phyloP scores from a whole-genome alignment of 2,113 vertebrate species.

The Prionailurus viverrinus region DNA sequence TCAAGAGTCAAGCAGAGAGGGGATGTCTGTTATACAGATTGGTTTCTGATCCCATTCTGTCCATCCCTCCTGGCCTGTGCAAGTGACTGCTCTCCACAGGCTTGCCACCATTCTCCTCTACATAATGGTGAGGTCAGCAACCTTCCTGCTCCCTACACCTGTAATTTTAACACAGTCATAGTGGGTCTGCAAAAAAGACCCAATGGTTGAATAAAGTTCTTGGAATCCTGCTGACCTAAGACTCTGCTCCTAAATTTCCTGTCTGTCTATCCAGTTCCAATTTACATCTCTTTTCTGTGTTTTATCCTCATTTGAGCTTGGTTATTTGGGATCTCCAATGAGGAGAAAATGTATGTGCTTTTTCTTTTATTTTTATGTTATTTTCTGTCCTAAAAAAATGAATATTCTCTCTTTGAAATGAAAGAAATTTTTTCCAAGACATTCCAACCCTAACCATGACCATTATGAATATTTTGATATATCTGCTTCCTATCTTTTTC shows the following conservation, averaged over 20 bases:
- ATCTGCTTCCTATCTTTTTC: neutral
- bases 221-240: neutral
- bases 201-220: neutral
- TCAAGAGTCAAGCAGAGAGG: neutral
- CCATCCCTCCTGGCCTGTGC: neutral
- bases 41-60: neutral
- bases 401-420: neutral
- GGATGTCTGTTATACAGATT: neutral
- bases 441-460: neutral
- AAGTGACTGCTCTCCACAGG: neutral
- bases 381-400: constrained; percentile 39
- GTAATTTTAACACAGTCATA: neutral
- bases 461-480: neutral
- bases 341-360: neutral
- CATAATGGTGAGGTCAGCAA: too few species aligned
- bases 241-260: neutral
- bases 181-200: neutral
- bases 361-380: neutral
- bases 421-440: neutral
- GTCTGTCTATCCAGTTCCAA: neutral
- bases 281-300: neutral
- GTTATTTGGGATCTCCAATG: neutral
- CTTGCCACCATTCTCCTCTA: neutral
- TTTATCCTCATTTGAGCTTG: neutral
- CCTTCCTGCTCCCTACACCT: neutral